phyloP scores from a whole-genome alignment of 2,797 vertebrate species.

The Psittacula echo region DNA sequence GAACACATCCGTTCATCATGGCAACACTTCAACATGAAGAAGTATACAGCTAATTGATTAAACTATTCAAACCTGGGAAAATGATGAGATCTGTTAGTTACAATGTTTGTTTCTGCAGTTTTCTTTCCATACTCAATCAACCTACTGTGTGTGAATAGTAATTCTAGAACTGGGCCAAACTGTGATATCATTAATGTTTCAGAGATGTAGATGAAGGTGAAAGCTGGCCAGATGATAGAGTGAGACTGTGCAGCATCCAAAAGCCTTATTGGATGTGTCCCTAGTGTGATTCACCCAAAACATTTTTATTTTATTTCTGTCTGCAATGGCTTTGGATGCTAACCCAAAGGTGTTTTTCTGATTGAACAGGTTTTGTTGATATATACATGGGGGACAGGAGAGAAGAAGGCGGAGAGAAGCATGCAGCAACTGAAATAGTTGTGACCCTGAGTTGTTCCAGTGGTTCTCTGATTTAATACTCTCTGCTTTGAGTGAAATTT shows the following conservation, averaged over 20 bases:
- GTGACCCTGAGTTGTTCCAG: background rate
- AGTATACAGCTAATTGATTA: background rate
- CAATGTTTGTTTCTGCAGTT: background rate
- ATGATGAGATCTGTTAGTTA: background rate
- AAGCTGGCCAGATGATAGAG: background rate
- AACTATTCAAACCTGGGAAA: background rate
- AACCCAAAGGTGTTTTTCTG: background rate
- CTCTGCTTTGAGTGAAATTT: background rate
- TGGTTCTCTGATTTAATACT: background rate
- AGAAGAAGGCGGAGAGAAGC: constrained; percentile 5
- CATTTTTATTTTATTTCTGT: background rate
- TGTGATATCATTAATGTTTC: background rate
- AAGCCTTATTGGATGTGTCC: background rate
- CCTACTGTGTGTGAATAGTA: background rate
- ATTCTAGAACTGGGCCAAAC: background rate
- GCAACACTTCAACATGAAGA: background rate
- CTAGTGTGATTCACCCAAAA: background rate
- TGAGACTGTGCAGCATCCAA: background rate
- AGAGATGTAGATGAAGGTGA: background rate
- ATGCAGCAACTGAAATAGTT: background rate
- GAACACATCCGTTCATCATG: background rate
- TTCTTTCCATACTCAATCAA: background rate
- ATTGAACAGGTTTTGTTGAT: constrained; percentile 1
- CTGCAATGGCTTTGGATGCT: background rate
- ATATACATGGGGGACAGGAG: background rate